Conservation (phyloP, 2,797 vertebrate genomes). For the Lutjanus argentimaculatus region DNA sequence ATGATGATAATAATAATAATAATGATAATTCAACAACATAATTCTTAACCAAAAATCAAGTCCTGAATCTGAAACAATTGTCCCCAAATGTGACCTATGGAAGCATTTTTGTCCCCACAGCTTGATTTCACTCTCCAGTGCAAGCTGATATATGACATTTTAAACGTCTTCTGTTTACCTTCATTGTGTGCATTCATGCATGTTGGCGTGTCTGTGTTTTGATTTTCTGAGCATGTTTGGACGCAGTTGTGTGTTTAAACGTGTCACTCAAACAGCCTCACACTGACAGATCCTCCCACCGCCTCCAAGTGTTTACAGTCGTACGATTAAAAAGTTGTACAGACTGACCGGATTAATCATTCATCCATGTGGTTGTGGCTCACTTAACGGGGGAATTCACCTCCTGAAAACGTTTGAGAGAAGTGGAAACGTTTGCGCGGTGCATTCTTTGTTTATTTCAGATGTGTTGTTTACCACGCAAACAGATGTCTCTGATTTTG, state of each 20-base stretch:
- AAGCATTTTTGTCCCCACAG: background rate
- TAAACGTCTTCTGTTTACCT: background rate
- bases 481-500: conserved; percentile 69
- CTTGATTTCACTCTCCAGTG: background rate
- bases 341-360: background rate
- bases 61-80: background rate
- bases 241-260: background rate
- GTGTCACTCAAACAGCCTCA: conserved; percentile 8
- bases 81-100: background rate
- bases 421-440: conserved; percentile 26
- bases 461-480: conserved; percentile 66
- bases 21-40: too few species aligned
- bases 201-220: background rate
- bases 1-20: background rate
- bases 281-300: background rate
- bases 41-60: background rate
- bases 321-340: background rate
- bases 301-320: conserved; percentile 11
- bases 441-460: conserved; percentile 55
- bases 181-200: too few species aligned
- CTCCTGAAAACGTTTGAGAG: background rate
- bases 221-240: background rate
- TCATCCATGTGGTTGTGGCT: background rate
- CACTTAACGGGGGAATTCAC: background rate
- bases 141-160: background rate